These are phyloP conservation scores for Aeoliscus strigatus DNA, from an alignment of 2,797 vertebrate genomes.

Conservation along the genomic window DNA sequence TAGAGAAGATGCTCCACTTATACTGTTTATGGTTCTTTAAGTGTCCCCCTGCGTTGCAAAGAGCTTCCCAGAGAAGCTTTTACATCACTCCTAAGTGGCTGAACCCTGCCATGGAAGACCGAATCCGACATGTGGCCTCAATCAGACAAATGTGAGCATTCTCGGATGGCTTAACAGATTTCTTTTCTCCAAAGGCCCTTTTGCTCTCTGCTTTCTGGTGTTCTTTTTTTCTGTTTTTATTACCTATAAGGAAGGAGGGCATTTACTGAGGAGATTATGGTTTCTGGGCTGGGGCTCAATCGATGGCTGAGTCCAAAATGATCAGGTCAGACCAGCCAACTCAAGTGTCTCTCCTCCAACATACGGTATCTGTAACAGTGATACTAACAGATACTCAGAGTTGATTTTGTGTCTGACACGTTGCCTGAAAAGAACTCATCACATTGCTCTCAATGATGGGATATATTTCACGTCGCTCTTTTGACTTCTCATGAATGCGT, in stretches of 20 bases:
- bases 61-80: conserved; percentile 27
- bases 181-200: conserved; percentile 7
- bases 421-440: no score
- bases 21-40: conserved; percentile 22
- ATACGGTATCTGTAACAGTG: no score
- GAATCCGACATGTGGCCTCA: conserved; percentile 6
- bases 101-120: conserved; percentile 11
- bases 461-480: conserved; percentile 18
- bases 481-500: conserved; percentile 30
- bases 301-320: conserved; percentile 44
- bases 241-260: conserved; percentile 30
- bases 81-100: conserved; percentile 13
- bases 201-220: conserved; percentile 28
- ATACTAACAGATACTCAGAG: no score
- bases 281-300: conserved; percentile 49
- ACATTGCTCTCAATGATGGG: no score
- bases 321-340: no score
- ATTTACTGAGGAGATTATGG: conserved; percentile 62
- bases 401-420: conserved; percentile 30
- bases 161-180: conserved; percentile 19
- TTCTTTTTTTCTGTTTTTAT: conserved; percentile 40
- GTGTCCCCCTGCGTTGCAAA: conserved; percentile 17
- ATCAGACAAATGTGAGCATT: conserved; percentile 26
- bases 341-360: no score
- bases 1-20: no score